A percentile compares a stretch with the other conserved stretches of the same genome.
Conservation (phyloP, 2,888 invertebrate species). For the Catocala sponsa region DNA sequence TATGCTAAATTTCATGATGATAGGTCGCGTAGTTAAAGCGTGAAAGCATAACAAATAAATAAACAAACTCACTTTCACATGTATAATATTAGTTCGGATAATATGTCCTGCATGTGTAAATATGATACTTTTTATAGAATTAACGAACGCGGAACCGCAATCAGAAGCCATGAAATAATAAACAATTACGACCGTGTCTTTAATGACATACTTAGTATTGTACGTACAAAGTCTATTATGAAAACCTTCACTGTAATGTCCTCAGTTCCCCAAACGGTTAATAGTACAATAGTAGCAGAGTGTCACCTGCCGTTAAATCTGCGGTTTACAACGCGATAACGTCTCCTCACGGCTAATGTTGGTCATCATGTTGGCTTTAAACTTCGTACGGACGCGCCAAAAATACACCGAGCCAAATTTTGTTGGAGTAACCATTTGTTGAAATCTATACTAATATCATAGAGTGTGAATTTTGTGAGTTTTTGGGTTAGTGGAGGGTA, state of each 20-base stretch:
- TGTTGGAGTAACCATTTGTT: neutral
- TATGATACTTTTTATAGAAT: no score
- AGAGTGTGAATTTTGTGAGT: no score
- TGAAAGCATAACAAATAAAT: no score
- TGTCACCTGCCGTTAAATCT: conserved; percentile 68
- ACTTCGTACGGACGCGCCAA: conserved; percentile 37
- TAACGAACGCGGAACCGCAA: no score
- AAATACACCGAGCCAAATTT: conserved; percentile 32
- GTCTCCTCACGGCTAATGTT: conserved; percentile 54
- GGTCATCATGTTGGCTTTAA: conserved; percentile 47
- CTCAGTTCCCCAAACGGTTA: conserved; percentile 36
- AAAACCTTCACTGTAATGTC: conserved; percentile 25
- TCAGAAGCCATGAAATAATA: neutral
- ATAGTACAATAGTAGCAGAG: conserved; percentile 44
- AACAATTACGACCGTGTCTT: neutral
- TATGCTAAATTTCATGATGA: no score
- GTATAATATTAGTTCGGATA: no score
- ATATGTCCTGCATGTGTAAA: no score
- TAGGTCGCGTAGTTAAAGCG: no score
- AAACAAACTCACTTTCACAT: no score
- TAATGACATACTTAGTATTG: neutral
- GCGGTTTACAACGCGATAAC: conserved; percentile 73
- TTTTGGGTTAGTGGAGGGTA: no score
- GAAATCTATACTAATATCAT: no score
- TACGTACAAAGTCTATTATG: conserved; percentile 9